Conservation (phyloP, 2,113 vertebrate genomes). For the Megatriorchis doriae region DNA sequence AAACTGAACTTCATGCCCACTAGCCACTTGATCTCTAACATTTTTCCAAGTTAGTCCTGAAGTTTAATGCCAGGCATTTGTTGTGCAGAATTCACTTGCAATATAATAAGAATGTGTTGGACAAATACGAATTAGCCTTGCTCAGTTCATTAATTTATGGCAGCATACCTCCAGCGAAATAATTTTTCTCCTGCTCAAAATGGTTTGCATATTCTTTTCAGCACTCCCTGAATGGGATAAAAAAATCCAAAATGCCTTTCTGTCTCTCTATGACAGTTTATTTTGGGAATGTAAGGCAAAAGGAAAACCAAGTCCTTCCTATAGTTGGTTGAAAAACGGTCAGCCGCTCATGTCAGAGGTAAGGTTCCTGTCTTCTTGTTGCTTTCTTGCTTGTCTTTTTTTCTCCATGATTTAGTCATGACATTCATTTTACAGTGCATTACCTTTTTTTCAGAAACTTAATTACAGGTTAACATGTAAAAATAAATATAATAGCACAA, state of each 20-base stretch:
- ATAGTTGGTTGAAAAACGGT: conserved; percentile 88
- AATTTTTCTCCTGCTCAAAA: not conserved
- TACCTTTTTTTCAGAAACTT: not conserved
- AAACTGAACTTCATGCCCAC: not conserved
- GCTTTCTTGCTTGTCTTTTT: not conserved
- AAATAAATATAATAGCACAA: not conserved
- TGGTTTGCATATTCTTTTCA: conserved; percentile 39
- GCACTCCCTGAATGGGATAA: conserved; percentile 82
- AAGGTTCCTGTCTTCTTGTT: not conserved
- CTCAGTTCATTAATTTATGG: not conserved
- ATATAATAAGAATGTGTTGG: not conserved
- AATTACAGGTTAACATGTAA: not conserved
- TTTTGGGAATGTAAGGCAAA: conserved; percentile 86
- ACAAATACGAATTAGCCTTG: not conserved
- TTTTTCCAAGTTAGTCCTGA: not conserved
- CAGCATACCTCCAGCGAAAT: not conserved
- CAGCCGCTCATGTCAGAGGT: conserved; percentile 76
- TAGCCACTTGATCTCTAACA: not conserved
- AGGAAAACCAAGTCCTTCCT: conserved; percentile 81
- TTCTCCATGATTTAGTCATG: not conserved
- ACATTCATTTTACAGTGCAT: not conserved
- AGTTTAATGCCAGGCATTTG: not conserved
- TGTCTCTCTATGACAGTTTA: conserved; percentile 82
- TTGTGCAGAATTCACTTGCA: not conserved
- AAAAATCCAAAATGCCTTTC: conserved; percentile 80